Evolutionary conservation across 2,797 vertebrate species (phyloP).

Genomic region (Remorina albescens): DNA sequence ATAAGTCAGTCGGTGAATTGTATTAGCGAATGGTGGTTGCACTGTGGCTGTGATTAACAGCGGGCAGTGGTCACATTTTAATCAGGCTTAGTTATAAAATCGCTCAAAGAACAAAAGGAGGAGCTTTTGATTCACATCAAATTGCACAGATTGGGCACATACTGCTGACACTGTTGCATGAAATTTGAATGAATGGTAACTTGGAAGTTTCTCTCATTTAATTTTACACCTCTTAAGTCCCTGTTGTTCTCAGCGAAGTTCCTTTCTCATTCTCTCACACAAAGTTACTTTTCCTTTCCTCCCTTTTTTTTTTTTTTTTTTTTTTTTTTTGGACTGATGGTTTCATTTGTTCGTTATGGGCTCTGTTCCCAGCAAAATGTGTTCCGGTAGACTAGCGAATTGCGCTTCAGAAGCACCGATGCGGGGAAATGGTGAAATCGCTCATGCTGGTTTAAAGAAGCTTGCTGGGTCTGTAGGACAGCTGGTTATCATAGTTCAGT

Average conservation of each 20-base stretch:
- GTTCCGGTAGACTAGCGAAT: slow-evolving; percentile 68
- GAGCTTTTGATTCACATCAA: slow-evolving; percentile 5
- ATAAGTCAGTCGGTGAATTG: slow-evolving; percentile 44
- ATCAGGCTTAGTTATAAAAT: slow-evolving; percentile 28
- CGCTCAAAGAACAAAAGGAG: slow-evolving; percentile 30
- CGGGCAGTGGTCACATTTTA: slow-evolving; percentile 43
- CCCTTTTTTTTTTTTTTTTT: neutral
- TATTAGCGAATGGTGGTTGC: slow-evolving; percentile 38
- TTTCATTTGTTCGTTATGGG: slow-evolving; percentile 38
- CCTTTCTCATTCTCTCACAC: neutral
- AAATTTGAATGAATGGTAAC: slow-evolving; percentile 9
- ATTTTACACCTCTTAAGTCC: neutral
- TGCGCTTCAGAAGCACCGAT: slow-evolving; percentile 60
- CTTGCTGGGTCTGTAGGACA: slow-evolving; percentile 40
- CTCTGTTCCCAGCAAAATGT: slow-evolving; percentile 44
- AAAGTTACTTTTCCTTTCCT: slow-evolving; percentile 1
- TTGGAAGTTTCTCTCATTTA: neutral
- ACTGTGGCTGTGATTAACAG: slow-evolving; percentile 36
- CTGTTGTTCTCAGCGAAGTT: neutral
- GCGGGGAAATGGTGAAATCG: slow-evolving; percentile 63
- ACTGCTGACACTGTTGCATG: slow-evolving; percentile 12
- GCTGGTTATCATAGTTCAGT: slow-evolving; percentile 49
- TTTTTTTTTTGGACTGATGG: neutral
- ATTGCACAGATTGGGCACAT: slow-evolving; percentile 9
- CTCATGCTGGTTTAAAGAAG: slow-evolving; percentile 52